Evolutionary conservation across 1,140 invertebrate species (phyloP).

Genomic region (Drosophila kohkoa): DNA sequence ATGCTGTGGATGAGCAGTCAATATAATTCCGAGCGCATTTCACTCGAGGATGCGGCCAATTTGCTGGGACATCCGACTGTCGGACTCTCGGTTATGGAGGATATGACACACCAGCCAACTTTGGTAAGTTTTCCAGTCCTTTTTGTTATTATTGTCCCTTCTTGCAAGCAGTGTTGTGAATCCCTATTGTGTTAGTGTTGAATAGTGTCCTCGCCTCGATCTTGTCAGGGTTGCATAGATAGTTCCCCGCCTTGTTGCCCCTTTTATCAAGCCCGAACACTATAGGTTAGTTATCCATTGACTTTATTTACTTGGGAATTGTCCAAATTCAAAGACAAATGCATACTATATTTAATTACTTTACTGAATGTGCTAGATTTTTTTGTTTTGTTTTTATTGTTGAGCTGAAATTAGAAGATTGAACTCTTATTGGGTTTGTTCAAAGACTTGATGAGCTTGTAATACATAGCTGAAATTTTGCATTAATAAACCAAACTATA

Average conservation of each 20-base stretch:
- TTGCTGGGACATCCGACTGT: conserved; percentile 71
- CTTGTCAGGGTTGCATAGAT: conserved; percentile 38
- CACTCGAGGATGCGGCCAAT: conserved; percentile 76
- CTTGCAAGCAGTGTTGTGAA: not conserved
- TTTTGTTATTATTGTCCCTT: not conserved
- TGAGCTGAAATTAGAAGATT: not conserved
- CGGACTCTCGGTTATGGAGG: conserved; percentile 83
- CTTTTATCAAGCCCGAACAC: conserved; percentile 66
- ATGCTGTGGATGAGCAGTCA: conserved; percentile 91
- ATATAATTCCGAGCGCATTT: conserved; percentile 79
- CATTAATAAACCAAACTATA: too few species aligned
- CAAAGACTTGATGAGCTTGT: not conserved
- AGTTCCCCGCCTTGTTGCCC: too few species aligned
- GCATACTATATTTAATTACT: not conserved
- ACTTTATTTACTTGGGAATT: conserved; percentile 50
- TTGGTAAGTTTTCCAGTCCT: conserved; percentile 65
- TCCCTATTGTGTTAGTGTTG: not conserved
- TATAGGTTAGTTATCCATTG: conserved; percentile 26
- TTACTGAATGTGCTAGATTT: not conserved
- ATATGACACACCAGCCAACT: conserved; percentile 75
- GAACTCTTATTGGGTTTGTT: too few species aligned
- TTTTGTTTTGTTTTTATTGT: conserved; percentile 10
- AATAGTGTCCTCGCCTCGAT: not conserved
- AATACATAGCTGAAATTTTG: too few species aligned
- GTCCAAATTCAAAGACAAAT: conserved; percentile 11